phyloP scores from a whole-genome alignment of 1,140 invertebrate species.

The Uloborus diversus region DNA sequence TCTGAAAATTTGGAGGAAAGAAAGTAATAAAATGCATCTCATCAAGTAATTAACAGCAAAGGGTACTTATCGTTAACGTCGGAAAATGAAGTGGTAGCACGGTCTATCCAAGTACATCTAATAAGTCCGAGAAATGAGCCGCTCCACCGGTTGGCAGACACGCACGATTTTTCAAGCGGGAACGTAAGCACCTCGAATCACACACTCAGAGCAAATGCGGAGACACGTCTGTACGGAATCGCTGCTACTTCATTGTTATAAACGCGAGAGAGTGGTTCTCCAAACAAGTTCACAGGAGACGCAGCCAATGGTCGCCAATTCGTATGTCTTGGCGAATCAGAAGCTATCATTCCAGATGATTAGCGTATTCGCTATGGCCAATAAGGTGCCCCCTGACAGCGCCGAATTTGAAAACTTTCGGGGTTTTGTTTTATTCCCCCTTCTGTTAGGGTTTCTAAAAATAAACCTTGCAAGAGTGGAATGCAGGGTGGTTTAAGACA shows the following conservation, averaged over 20 bases:
- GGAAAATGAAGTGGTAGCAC: background rate
- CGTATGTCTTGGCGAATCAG: background rate
- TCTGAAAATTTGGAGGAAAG: no score
- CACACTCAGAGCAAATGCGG: slow-evolving; percentile 3
- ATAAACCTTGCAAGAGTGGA: no score
- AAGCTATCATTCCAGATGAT: background rate
- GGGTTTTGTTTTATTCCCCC: slow-evolving; percentile 4
- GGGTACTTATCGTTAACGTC: background rate
- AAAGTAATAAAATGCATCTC: background rate
- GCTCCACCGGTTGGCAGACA: background rate
- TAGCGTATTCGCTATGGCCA: background rate
- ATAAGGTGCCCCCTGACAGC: background rate
- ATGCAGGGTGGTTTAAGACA: no score
- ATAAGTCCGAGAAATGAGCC: background rate
- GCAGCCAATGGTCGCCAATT: slow-evolving; percentile 26
- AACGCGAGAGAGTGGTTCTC: slow-evolving; percentile 1
- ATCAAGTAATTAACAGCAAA: background rate
- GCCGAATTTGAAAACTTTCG: slow-evolving; percentile 33
- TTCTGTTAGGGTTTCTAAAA: no score
- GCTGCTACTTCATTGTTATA: slow-evolving; percentile 3
- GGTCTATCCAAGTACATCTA: background rate
- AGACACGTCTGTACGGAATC: slow-evolving; percentile 25
- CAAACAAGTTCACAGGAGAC: background rate
- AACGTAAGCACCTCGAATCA: slow-evolving; percentile 20
- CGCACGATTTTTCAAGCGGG: background rate